These are phyloP conservation scores for Halcyon leucocephala DNA, from an alignment of 2,797 vertebrate species.

Conservation along the genomic window DNA sequence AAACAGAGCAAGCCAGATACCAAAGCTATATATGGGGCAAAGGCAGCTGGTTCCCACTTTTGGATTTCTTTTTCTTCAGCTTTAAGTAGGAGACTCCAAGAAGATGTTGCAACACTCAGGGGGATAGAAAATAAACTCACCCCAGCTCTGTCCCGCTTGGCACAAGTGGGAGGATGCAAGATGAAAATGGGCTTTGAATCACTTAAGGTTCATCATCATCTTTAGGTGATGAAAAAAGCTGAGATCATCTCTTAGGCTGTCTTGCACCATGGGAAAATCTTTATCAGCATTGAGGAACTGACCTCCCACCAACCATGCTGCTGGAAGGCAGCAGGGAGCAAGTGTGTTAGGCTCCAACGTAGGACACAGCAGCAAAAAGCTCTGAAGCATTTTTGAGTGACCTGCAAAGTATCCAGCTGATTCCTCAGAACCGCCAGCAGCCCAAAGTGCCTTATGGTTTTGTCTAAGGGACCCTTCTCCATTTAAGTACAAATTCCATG, in stretches of 20 bases:
- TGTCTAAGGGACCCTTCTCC: neutral
- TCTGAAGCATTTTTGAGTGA: neutral
- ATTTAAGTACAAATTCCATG: neutral
- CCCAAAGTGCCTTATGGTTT: rapidly evolving
- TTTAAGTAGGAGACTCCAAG: neutral
- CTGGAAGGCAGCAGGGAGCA: neutral
- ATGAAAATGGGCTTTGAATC: neutral
- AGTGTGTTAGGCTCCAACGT: neutral
- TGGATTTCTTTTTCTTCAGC: neutral
- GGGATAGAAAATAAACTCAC: neutral
- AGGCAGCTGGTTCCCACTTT: neutral
- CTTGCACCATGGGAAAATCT: neutral
- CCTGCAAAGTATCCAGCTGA: neutral
- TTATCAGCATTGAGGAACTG: neutral
- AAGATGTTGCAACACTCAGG: neutral
- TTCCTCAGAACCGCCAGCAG: neutral
- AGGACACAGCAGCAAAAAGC: neutral
- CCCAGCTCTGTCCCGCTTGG: neutral
- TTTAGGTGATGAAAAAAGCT: neutral
- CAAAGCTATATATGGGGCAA: neutral
- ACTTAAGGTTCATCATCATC: neutral
- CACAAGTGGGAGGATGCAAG: neutral
- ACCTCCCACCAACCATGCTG: neutral
- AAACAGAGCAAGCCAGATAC: neutral
- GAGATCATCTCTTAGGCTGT: neutral